Evolutionary conservation across 2,888 invertebrate species (phyloP).

Genomic region (Mimas tiliae): DNA sequence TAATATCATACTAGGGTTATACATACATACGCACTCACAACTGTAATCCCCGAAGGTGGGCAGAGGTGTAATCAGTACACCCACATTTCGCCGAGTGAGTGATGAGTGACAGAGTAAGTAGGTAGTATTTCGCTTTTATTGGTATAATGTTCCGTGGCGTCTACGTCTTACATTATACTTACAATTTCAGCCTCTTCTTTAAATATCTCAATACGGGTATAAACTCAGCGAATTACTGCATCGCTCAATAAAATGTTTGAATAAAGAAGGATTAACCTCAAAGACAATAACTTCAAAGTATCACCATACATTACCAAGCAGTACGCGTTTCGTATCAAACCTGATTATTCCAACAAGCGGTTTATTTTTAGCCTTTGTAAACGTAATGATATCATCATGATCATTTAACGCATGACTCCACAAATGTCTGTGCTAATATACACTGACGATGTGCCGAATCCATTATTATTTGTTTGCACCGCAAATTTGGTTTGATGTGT

Average conservation of each 20-base stretch:
- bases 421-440: conserved; percentile 10
- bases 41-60: no score
- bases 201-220: no score
- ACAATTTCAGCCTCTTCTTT: no score
- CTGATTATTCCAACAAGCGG: conserved; percentile 8
- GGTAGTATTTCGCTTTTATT: no score
- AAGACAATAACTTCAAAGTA: not conserved
- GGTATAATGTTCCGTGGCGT: no score
- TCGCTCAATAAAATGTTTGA: not conserved
- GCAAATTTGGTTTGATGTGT: conserved; percentile 17
- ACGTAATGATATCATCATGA: conserved; percentile 16
- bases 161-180: no score
- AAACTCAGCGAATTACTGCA: no score
- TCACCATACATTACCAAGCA: not conserved
- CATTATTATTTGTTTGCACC: conserved; percentile 8
- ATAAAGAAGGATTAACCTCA: not conserved
- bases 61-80: no score
- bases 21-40: no score
- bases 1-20: no score
- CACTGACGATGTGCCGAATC: conserved; percentile 3
- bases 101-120: no score
- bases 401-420: conserved; percentile 16
- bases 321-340: not conserved
- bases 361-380: conserved; percentile 18
- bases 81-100: no score